Evolutionary conservation across 1,140 invertebrate species (phyloP), one percentile per base, ranked within the genome.

Genomic region (Pseudomyrmex sp.): DNA sequence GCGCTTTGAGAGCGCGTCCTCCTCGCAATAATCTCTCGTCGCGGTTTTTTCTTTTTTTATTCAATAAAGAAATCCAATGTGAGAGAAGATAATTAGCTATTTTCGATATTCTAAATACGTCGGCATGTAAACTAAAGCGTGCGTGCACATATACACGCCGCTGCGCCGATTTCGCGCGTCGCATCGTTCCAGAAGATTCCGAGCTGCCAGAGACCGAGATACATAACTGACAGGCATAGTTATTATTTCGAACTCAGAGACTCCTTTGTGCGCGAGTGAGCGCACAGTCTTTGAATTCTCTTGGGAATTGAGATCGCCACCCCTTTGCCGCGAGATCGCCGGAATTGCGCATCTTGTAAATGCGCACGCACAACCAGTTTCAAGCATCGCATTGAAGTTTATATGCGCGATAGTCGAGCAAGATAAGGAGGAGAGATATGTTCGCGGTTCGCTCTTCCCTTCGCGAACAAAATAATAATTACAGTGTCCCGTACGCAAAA

Each of bases 181-280:
- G 15, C 23, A 76, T 52, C 46, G 20, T 56, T 46, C 13, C 35
- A 46, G 52, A 48, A 56, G 63, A 70, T 20, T 69, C 35, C 44
- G 35, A 35, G 35, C 35, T 35, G 65, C 65, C 20, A 9, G 20
- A 18, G 52, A 35, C 54, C 18, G 52, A 69, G 35, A 69, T 70
- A 20, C 15, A n/a, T 69, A 69, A 79, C 35, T 79, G 75, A 79
- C 76, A n/a, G 54, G 52, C 54, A 50, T 79, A 70, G 52, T 79
- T 79, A 79, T 79, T 79, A 79, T 70, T 79, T 46, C 26, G 12
- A 79, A 69, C 18, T 70, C 65, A 69, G 20, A 59, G 44, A 79
- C 52, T 70, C 54, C 65, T 79, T 77, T 69, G 54, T 69, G 50
- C 52, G 23, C 18, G 52, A 79, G 15, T 48, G 35, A 7, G 63